Evolutionary conservation across 2,888 invertebrate species (phyloP).

Genomic region (Andrena chrysosceles): DNA sequence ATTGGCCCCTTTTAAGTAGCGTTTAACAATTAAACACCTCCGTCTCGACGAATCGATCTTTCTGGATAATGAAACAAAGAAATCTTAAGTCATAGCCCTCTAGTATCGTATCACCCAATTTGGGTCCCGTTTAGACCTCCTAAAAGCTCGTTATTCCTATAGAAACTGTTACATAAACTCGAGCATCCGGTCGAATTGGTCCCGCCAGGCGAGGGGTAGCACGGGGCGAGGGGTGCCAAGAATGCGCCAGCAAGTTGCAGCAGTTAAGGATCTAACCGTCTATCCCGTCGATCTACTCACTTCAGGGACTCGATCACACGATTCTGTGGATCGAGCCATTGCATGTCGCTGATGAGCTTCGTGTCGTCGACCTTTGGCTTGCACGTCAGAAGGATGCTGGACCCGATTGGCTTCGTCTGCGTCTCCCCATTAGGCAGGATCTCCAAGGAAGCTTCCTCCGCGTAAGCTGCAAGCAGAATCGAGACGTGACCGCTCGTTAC

Average conservation of each 20-base stretch:
- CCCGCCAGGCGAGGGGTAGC: not conserved
- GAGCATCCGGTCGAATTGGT: constrained; percentile 4
- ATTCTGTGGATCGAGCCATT: constrained; percentile 92
- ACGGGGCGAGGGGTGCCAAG: not conserved
- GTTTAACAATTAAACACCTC: too few relatives aligned
- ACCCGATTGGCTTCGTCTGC: constrained; percentile 91
- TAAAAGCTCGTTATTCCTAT: too few relatives aligned
- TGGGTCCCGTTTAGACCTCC: too few relatives aligned
- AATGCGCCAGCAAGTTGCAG: not conserved
- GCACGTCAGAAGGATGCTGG: constrained; percentile 92
- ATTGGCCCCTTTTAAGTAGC: too few relatives aligned
- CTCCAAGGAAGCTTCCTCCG: constrained; percentile 86
- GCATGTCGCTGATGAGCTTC: constrained; percentile 89
- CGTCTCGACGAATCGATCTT: too few relatives aligned
- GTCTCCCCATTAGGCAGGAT: constrained; percentile 90
- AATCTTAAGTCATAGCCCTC: too few relatives aligned
- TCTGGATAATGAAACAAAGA: too few relatives aligned
- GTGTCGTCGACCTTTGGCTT: constrained; percentile 90
- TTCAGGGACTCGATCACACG: constrained; percentile 89
- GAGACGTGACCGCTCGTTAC: constrained; percentile 56
- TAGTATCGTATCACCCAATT: too few relatives aligned
- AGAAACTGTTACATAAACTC: not conserved
- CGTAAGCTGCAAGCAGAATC: constrained; percentile 74
- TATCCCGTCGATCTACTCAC: constrained; percentile 85
- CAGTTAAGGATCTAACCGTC: not conserved